Conservation (phyloP, 64 coral and sea anemone species). For the Dendronephthya gigantea region DNA sequence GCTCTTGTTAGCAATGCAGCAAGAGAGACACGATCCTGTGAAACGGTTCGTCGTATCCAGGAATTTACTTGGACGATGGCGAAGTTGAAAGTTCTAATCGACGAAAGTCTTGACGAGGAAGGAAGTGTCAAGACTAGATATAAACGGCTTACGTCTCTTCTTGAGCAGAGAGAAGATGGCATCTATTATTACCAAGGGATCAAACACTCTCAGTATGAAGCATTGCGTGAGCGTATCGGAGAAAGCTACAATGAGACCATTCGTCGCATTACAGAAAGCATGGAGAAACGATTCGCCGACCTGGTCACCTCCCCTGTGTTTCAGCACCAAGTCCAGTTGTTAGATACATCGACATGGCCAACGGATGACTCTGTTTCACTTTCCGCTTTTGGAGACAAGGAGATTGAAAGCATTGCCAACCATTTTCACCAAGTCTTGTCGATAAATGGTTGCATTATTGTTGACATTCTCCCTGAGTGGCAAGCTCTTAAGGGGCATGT, state of each 20-base stretch:
- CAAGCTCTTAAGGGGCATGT: background rate
- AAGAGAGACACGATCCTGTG: background rate
- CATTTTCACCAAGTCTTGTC: background rate
- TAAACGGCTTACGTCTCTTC: background rate
- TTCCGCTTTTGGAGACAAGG: background rate
- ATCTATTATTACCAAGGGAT: background rate
- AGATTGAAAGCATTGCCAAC: background rate
- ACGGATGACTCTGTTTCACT: background rate
- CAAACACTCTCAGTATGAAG: background rate
- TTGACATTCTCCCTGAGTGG: background rate
- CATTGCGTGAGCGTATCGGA: background rate
- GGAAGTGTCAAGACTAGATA: background rate
- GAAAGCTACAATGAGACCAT: background rate
- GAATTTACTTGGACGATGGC: background rate
- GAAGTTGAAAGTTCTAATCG: background rate
- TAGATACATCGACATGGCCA: background rate
- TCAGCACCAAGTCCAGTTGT: background rate
- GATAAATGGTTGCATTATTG: background rate
- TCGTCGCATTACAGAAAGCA: background rate
- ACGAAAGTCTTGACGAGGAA: background rate
- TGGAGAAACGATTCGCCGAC: conserved; percentile 1
- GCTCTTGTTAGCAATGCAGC: background rate
- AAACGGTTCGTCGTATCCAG: background rate
- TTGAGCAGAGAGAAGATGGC: background rate
- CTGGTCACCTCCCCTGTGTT: background rate